Base-by-base conservation (phyloP, 2,888 invertebrate species). In the Hyppa rectilinea region DNA sequence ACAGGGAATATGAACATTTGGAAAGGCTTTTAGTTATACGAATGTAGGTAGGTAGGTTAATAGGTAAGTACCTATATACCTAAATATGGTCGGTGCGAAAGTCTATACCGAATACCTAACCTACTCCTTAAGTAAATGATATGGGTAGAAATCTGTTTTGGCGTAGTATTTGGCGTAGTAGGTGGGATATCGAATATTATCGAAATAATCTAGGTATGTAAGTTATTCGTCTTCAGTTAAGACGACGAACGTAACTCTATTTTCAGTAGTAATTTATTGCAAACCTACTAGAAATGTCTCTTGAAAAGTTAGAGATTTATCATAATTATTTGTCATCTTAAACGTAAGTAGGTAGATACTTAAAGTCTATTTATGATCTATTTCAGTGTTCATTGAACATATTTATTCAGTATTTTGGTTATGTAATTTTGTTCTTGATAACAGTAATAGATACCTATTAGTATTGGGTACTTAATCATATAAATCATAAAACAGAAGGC, bases 1-100 rank as follows among this genome's bases (percentile, higher is more conserved):
- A 71, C 63, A 43, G 29, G 43, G 45, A 50, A 47, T 34, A 52
- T 34, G 29, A 38, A 80, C 49, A 52, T 67, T 66, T 66, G 31
- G 45, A 40, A 71, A 70, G n/a, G 17, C 49, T 31, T 61, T 56
- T 26, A 78, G 50, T 78, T 56, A 40, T 23, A 50, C n/a, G 17
- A n/a, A n/a, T n/a, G n/a, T n/a, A n/a, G n/a, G n/a, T n/a, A n/a
- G n/a, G n/a, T n/a, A n/a, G n/a, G n/a, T n/a, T n/a, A n/a, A n/a
- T n/a, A n/a, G n/a, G n/a, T 9, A 26, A 6, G 1, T 47, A 55
- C 47, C 10, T 36, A 23, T 17, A 12, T 31, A 34, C 5, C 2
- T 40, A 38, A 66, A 66, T 40, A 34, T 52, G 40, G 29, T 43
- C 10, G 26, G 9, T 47, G 53, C 23, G 40, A 58, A 36, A 43